Percentiles rank a stretch among this genome's conserved stretches.
phyloP scores from a whole-genome alignment of 2,888 invertebrate species.

The Tetheella fluctuosa region DNA sequence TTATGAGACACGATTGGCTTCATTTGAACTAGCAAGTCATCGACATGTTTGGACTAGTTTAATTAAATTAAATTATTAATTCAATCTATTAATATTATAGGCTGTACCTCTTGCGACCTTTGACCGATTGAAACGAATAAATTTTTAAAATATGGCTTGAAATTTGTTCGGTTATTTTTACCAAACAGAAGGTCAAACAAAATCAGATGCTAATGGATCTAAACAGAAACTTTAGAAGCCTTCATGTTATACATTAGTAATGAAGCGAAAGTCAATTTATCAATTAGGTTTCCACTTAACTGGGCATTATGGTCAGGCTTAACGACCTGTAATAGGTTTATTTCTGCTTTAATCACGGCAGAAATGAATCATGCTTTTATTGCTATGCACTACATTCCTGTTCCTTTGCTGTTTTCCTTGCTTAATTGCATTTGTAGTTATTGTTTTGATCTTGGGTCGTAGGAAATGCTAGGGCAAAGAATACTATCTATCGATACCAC shows the following conservation, averaged over 20 bases:
- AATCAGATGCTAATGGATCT: not conserved
- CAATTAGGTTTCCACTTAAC: slow-evolving; percentile 12
- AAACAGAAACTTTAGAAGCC: not conserved
- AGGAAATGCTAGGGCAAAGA: no score
- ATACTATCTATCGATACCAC: no score
- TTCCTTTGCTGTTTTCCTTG: not conserved
- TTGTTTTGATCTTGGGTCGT: not conserved
- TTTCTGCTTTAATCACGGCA: slow-evolving; percentile 14
- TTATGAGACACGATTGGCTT: slow-evolving; percentile 47
- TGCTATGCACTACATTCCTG: slow-evolving; percentile 18
- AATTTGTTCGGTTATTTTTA: not conserved
- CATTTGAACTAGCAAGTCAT: slow-evolving; percentile 26
- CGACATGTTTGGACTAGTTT: slow-evolving; percentile 31
- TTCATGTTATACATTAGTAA: not conserved
- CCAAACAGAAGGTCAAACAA: not conserved
- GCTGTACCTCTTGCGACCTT: slow-evolving; percentile 12
- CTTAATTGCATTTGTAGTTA: slow-evolving; percentile 3
- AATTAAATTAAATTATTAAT: slow-evolving; percentile 41
- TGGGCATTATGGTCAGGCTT: slow-evolving; percentile 20
- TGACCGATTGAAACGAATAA: slow-evolving; percentile 7
- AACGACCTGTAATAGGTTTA: slow-evolving; percentile 20
- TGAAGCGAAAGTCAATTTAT: slow-evolving; percentile 8
- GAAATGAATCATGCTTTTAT: slow-evolving; percentile 22
- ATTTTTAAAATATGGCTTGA: not conserved
- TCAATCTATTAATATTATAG: slow-evolving; percentile 19